These are phyloP conservation scores for Spatulosminthurus flaviceps DNA, from an alignment of 2,888 invertebrate genomes.

Conservation along the genomic window DNA sequence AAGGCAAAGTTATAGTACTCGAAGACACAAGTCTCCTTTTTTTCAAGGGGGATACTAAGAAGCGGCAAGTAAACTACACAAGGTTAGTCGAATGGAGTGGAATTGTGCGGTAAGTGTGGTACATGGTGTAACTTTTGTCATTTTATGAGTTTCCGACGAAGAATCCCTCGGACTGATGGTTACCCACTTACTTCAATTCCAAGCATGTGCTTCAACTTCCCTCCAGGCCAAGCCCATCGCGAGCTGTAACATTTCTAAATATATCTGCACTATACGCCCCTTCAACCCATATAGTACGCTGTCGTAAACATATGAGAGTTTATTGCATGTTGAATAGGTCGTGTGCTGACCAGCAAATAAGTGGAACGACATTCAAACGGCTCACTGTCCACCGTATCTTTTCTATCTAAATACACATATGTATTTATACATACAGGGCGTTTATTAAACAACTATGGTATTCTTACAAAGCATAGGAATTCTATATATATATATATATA, in stretches of 20 bases:
- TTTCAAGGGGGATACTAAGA: no score
- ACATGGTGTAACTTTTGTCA: slow-evolving; percentile 37
- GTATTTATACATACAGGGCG: no score
- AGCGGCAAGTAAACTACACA: neutral
- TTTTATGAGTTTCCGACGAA: slow-evolving; percentile 40
- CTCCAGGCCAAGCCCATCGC: neutral
- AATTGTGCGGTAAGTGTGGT: slow-evolving; percentile 22
- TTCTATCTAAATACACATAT: no score
- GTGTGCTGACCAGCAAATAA: neutral
- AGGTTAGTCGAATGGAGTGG: neutral
- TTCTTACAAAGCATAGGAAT: no score
- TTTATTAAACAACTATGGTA: no score
- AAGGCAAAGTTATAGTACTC: neutral
- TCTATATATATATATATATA: neutral
- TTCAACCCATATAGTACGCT: neutral
- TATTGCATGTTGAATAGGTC: neutral
- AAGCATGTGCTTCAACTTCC: slow-evolving; percentile 18
- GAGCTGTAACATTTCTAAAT: neutral
- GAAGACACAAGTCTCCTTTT: neutral
- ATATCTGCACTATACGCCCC: no score
- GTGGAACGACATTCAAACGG: neutral
- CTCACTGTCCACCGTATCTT: no score
- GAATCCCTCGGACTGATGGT: slow-evolving; percentile 35
- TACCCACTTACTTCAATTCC: slow-evolving; percentile 20
- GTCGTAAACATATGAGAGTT: neutral